Evolutionary conservation across 2,888 invertebrate species (phyloP).

Genomic region (Plagiodera versicolora): DNA sequence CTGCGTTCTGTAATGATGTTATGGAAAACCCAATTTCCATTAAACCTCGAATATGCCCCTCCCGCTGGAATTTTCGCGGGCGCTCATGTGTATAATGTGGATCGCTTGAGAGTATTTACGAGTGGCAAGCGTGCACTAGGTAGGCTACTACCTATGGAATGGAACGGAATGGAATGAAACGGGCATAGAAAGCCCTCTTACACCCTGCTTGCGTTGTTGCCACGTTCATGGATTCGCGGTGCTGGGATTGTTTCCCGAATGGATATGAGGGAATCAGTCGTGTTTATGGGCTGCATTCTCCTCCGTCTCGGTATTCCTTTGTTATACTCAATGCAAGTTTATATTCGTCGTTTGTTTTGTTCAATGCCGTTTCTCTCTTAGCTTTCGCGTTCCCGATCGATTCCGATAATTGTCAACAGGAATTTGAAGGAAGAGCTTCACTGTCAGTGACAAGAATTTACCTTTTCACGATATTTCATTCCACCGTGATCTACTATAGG

Average conservation of each 20-base stretch:
- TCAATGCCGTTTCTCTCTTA: not conserved
- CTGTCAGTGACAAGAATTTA: no score
- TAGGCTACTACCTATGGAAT: not conserved
- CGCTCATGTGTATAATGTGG: slow-evolving; percentile 11
- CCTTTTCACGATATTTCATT: no score
- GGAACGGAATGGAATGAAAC: slow-evolving; percentile 4
- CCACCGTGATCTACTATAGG: no score
- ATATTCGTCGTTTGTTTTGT: not conserved
- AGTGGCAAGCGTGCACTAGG: slow-evolving; percentile 8
- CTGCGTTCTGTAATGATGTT: not conserved
- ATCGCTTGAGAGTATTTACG: slow-evolving; percentile 8
- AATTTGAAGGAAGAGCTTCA: no score
- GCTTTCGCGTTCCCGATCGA: not conserved
- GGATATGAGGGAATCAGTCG: slow-evolving; percentile 1
- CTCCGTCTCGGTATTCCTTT: not conserved
- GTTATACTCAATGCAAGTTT: not conserved
- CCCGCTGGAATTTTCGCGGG: not conserved
- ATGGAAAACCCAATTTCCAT: not conserved
- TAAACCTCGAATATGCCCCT: not conserved
- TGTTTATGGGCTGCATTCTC: slow-evolving; percentile 1
- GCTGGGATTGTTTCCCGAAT: not conserved
- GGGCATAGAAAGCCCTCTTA: slow-evolving; percentile 5
- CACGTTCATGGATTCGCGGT: not conserved
- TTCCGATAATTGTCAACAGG: not conserved
- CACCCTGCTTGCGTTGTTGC: not conserved